These are phyloP conservation scores for Glossophaga mutica DNA, from an alignment of 2,797 vertebrate genomes.

Conservation along the genomic window DNA sequence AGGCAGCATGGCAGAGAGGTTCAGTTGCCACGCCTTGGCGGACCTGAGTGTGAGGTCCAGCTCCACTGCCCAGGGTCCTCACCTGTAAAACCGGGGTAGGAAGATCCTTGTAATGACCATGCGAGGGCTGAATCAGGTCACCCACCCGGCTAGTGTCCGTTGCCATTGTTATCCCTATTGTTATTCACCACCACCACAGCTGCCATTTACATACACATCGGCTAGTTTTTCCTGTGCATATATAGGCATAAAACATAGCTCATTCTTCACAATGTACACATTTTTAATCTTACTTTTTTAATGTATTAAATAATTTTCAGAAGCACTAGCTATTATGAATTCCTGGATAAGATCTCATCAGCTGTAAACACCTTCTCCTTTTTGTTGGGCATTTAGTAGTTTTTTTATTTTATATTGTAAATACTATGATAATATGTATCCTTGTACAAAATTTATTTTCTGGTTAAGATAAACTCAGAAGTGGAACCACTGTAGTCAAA, in stretches of 20 bases:
- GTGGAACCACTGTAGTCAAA: not conserved
- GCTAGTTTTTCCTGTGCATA: not conserved
- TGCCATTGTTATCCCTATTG: no score
- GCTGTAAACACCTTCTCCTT: not conserved
- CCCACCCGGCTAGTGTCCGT: no score
- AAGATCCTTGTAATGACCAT: not conserved
- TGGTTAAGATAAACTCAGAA: conserved; percentile 19
- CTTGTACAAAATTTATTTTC: not conserved
- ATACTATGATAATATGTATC: not conserved
- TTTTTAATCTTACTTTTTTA: not conserved
- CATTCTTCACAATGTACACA: not conserved
- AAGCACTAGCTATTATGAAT: not conserved
- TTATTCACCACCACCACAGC: not conserved
- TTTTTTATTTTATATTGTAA: conserved; percentile 29
- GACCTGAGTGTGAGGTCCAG: not conserved
- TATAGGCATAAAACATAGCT: not conserved
- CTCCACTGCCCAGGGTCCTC: not conserved
- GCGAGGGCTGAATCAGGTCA: not conserved
- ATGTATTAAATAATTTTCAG: not conserved
- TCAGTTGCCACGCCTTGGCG: not conserved
- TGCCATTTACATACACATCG: not conserved
- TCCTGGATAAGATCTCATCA: not conserved
- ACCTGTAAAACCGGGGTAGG: not conserved
- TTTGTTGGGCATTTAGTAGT: not conserved
- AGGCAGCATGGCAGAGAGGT: not conserved